Evolutionary conservation across 2,113 vertebrate genomes (phyloP), one percentile per base, ranked within the genome.

Genomic region (Eurystomus gularis): DNA sequence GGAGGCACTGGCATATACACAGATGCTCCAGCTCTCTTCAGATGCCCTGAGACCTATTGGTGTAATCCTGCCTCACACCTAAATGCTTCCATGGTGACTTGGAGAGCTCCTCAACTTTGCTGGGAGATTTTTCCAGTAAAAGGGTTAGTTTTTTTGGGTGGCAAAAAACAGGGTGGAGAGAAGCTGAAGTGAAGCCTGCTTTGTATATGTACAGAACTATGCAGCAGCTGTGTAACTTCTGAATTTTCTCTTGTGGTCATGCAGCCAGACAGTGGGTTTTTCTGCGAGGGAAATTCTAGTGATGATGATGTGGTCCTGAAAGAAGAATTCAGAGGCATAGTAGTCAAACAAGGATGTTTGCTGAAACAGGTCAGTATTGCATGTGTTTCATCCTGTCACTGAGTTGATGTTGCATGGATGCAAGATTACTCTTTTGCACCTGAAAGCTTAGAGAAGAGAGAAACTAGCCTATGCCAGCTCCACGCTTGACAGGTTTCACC

Each of bases 231-330:
- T 72, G 13, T 75, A 86, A 79, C 26, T 83, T 60, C 8, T 40
- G 40, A 88, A n/a, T 52, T 40, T 88, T 93, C 29, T 72, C 60
- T 76, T 72, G 13, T 95, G 91, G 69, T 81, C 28, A 51, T 90
- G 84, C 90, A 99, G 99, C 98, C 98, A 76, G 99, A 99, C 92
- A 99, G 99, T 65, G 99, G 99, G 10, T 99, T 99, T 92, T 99
- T 99, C 98, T 99, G 98, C 65, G 99, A 99, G 93, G 99, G 98
- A 46, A 99, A 99, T 97, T 99, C 99, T 84, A 99, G 99, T 68
- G 99, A 99, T 80, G 99, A 99, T 33, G 99, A 99, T 5, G 94
- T 97, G 48, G 94, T 99, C 65, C 15, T 99, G 91, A 99, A 98
- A 93, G 99, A 99, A 93, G 99, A 99, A 96, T 99, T 99, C 98